A percentile compares a stretch with the other conserved stretches of the same genome.
Evolutionary conservation across 2,888 invertebrate genomes (phyloP).

Genomic region (Drosophila flavopinicola): DNA sequence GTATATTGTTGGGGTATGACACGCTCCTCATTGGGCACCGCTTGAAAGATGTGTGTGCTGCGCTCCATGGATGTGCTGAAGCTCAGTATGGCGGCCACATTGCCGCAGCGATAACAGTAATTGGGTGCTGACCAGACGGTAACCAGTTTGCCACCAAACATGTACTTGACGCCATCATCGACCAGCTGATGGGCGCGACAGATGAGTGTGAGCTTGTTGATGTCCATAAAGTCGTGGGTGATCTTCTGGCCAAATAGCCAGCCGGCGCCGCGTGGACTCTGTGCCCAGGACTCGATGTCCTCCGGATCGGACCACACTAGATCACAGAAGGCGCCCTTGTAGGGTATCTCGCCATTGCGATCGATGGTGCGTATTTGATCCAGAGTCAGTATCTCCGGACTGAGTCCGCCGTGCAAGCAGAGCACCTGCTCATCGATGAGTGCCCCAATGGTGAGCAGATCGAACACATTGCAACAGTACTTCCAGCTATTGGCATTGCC

Average conservation of each 20-base stretch:
- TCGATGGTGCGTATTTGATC: conserved; percentile 98
- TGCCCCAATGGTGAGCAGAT: conserved; percentile 97
- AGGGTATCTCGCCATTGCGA: conserved; percentile 98
- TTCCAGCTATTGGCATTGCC: conserved; percentile 99
- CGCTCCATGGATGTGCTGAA: conserved; percentile 91
- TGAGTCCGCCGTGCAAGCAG: conserved; percentile 98
- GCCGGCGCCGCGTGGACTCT: conserved; percentile 97
- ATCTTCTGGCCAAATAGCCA: conserved; percentile 98
- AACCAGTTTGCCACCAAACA: conserved; percentile 97
- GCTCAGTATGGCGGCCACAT: conserved; percentile 97
- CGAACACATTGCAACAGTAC: conserved; percentile 98
- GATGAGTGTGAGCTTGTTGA: conserved; percentile 95
- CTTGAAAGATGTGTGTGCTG: conserved; percentile 93
- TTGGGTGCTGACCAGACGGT: conserved; percentile 99
- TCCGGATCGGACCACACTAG: conserved; percentile 99
- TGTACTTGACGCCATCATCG: conserved; percentile 98
- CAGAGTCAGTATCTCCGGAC: conserved; percentile 97
- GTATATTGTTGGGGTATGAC: conserved; percentile 96
- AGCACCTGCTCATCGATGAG: conserved; percentile 98
- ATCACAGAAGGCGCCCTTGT: conserved; percentile 99
- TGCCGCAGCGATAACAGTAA: conserved; percentile 99
- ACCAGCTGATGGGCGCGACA: conserved; percentile 99
- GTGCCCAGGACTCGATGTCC: conserved; percentile 95
- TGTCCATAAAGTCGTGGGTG: conserved; percentile 95
- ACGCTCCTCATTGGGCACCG: conserved; percentile 96